Base-by-base conservation (phyloP, 2,113 vertebrate species). In the Sinocyclocheilus anophthalmus region DNA sequence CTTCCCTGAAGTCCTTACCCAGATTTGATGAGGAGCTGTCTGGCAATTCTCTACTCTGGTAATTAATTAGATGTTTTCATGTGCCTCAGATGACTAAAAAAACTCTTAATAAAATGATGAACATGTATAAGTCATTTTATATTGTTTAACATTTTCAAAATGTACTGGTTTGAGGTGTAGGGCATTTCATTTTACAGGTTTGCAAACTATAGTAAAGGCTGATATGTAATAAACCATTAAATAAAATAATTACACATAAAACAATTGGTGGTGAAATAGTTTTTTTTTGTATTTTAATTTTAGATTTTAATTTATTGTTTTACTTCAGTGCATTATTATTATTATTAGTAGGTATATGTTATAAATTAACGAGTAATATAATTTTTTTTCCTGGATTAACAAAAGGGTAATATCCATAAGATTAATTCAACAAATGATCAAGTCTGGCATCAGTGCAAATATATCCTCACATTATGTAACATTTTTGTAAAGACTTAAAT, bases 1-100 rank as follows among this genome's bases (percentile, higher is more conserved):
- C 86, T 91, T 88, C 88, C 86, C 87, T 86, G 87, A 89, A 93
- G 92, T 83, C 76, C 73, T 90, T 86, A 90, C n/a, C 24, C 42
- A 50, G 80, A 89, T 81, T 67, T 89, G 85, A 89, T 30, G 33
- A 69, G 89, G 81, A 84, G 55, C 78, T 83, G 86, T 85, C 81
- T 83, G 86, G 76, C 76, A 67, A 72, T 45, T 81, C 76, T 81
- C 30, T 20, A n/a, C 22, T 42, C 59, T 65, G 24, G 84, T 90
- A 89, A 89, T 90, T 91, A 92, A 91, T 93, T 91, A 92, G 92
- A 55, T 79, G 13, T 83, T 53, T 67, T 69, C 30, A 53, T 65
- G 53, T 14, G 67, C 24, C 67, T 20, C 53, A 61, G 55, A 61
- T 79, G 55, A 79, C 77, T 39, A 14, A 42, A 33, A 33, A 80